Conservation (phyloP, 35 echinoderm and acorn worm genomes). For the Heliocidaris tuberculata region DNA sequence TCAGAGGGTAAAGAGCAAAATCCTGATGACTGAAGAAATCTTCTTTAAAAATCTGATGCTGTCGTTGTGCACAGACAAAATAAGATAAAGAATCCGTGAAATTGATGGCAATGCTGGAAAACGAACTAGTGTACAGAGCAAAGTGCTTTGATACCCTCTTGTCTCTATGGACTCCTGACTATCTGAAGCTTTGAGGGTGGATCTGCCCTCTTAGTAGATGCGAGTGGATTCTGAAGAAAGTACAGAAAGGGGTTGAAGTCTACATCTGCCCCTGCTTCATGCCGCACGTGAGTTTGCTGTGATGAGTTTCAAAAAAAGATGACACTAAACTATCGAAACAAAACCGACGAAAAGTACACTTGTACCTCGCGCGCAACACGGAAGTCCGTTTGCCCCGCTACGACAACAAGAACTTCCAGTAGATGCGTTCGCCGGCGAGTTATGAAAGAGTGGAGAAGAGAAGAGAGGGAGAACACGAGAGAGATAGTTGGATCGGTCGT, state of each 20-base stretch:
- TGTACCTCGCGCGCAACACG: slow-evolving; percentile 37
- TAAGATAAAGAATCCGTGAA: background rate
- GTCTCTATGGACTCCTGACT: background rate
- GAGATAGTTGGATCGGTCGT: background rate
- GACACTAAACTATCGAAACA: slow-evolving; percentile 17
- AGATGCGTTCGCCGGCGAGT: background rate
- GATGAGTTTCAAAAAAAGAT: background rate
- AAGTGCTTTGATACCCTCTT: background rate
- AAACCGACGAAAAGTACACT: slow-evolving; percentile 2
- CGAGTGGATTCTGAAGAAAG: background rate
- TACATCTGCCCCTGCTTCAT: background rate
- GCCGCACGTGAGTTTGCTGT: background rate
- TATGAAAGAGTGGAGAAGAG: background rate
- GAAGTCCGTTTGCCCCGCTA: slow-evolving; percentile 36
- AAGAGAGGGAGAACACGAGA: background rate
- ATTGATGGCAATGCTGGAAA: background rate
- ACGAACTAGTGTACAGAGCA: background rate
- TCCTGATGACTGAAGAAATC: background rate
- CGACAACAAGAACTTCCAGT: slow-evolving; percentile 20
- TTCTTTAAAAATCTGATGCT: background rate
- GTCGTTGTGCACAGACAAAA: background rate
- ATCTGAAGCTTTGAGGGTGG: background rate
- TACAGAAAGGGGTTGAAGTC: background rate
- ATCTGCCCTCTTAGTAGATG: background rate
- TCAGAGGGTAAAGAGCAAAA: background rate